Conservation (phyloP, 92 coral and sea anemone species). For the Plumapathes pennacea region DNA sequence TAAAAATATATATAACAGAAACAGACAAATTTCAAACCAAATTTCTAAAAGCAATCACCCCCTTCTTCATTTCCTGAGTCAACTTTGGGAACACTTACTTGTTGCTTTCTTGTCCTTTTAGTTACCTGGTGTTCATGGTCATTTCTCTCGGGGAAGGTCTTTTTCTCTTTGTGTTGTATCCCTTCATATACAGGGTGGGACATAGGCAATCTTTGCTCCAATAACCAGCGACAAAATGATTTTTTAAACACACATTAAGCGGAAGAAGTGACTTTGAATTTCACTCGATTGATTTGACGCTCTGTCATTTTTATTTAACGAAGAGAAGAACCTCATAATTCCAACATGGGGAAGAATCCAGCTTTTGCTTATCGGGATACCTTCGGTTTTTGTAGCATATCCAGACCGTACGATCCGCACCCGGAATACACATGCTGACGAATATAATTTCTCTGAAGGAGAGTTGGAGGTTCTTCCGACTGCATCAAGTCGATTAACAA, state of each 20-base stretch:
- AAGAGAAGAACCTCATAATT: conserved; percentile 40
- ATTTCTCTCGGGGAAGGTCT: conserved; percentile 45
- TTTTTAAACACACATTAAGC: conserved; percentile 33
- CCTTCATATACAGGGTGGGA: conserved; percentile 55
- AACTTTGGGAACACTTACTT: neutral
- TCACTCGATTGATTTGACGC: conserved; percentile 28
- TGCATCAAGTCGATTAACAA: no score
- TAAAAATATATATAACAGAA: conserved; percentile 7
- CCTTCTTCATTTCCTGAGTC: neutral
- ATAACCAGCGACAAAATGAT: conserved; percentile 55
- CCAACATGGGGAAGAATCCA: conserved; percentile 43
- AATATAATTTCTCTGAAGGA: no score
- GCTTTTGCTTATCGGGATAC: conserved; percentile 46
- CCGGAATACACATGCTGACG: no score
- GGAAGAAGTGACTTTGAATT: conserved; percentile 52
- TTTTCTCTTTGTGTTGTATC: conserved; percentile 45
- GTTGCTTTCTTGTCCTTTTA: neutral
- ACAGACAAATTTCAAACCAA: no score
- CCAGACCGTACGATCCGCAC: conserved; percentile 55
- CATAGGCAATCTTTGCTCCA: conserved; percentile 37
- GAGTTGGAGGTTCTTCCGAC: no score
- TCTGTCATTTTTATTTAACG: conserved; percentile 18
- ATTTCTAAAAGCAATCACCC: neutral
- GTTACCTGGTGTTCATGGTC: neutral
- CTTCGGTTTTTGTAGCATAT: conserved; percentile 53